Evolutionary conservation across 2,888 invertebrate genomes (phyloP).

Genomic region (Euplexia lucipara): DNA sequence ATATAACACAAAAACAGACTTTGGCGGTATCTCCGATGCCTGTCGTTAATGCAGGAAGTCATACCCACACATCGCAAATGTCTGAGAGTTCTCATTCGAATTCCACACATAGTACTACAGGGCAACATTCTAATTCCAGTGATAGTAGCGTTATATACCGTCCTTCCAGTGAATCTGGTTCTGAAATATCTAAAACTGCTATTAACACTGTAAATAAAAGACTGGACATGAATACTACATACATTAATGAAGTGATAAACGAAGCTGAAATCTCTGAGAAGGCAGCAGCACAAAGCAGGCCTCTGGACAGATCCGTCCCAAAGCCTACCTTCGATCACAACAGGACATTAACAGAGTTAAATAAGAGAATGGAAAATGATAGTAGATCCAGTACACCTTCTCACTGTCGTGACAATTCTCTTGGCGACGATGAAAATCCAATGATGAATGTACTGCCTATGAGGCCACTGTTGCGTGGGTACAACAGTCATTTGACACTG

Average conservation of each 20-base stretch:
- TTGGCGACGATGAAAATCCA: conserved; percentile 93
- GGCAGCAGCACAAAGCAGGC: conserved; percentile 84
- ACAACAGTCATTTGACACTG: conserved; percentile 94
- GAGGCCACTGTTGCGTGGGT: conserved; percentile 96
- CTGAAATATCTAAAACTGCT: conserved; percentile 90
- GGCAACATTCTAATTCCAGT: conserved; percentile 93
- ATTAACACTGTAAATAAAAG: conserved; percentile 86
- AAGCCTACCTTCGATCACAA: conserved; percentile 81
- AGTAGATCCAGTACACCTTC: conserved; percentile 88
- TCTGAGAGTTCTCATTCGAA: conserved; percentile 93
- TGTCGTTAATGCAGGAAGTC: conserved; percentile 81
- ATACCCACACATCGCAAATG: conserved; percentile 88
- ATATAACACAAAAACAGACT: conserved; percentile 88
- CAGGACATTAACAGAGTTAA: conserved; percentile 80
- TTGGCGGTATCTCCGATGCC: conserved; percentile 95
- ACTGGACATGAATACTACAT: conserved; percentile 88
- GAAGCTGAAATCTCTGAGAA: conserved; percentile 90
- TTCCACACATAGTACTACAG: conserved; percentile 92
- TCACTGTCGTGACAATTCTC: conserved; percentile 89
- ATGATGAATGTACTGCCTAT: conserved; percentile 97
- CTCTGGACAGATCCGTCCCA: conserved; percentile 73
- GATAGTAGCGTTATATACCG: conserved; percentile 94
- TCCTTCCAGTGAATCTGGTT: conserved; percentile 93
- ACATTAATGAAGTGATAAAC: conserved; percentile 89
- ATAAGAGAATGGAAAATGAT: conserved; percentile 77